Evolutionary conservation across 2,113 vertebrate genomes (phyloP).

Genomic region (Cranoglanis bouderius): DNA sequence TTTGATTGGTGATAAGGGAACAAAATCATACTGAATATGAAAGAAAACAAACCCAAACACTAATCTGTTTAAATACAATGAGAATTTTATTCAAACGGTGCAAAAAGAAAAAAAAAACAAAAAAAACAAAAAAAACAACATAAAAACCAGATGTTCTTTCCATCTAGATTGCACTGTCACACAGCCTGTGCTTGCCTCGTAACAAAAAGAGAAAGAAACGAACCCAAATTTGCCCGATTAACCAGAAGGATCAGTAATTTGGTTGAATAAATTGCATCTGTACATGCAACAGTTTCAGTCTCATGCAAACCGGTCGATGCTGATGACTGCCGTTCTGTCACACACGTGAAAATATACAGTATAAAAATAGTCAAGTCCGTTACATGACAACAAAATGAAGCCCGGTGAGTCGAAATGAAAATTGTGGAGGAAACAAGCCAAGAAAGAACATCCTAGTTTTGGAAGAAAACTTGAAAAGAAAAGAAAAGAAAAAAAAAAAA

Average conservation of each 20-base stretch:
- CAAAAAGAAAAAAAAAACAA: conserved; percentile 65
- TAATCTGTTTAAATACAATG: conserved; percentile 73
- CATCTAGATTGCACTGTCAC: conserved; percentile 72
- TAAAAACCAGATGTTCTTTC: conserved; percentile 73
- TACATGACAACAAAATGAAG: conserved; percentile 55
- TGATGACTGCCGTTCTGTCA: conserved; percentile 55
- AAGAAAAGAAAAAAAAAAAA: conserved; percentile 60
- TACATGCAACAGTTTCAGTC: conserved; percentile 74
- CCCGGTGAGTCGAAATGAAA: conserved; percentile 37
- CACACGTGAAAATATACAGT: conserved; percentile 63
- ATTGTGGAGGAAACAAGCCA: conserved; percentile 61
- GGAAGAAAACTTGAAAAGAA: conserved; percentile 17
- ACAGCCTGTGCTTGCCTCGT: conserved; percentile 65
- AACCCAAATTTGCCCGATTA: conserved; percentile 55
- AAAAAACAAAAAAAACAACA: conserved; percentile 59
- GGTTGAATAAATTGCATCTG: conserved; percentile 59
- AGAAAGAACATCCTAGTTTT: conserved; percentile 72
- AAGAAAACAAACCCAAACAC: neutral
- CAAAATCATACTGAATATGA: accelerated
- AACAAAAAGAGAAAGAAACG: conserved; percentile 48
- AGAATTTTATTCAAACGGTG: conserved; percentile 82
- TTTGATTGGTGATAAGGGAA: too few species aligned
- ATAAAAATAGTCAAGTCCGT: conserved; percentile 55
- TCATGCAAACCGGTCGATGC: conserved; percentile 65
- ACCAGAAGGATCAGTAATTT: conserved; percentile 65